Base-by-base conservation (phyloP, 1,140 invertebrate species). In the Drosophila santomea region DNA sequence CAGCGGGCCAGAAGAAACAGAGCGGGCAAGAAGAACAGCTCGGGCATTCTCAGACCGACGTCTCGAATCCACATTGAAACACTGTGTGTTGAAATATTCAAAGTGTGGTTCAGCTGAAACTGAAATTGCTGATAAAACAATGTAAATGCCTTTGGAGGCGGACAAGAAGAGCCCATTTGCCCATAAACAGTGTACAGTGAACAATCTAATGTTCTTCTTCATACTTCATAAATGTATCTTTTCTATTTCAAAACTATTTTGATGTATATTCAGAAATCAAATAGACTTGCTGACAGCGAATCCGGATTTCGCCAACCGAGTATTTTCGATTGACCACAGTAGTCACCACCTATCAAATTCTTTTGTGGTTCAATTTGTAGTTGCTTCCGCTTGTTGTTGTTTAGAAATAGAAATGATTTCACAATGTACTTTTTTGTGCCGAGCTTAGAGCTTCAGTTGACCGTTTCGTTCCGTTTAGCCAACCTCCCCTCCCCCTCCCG, bases 351-450 rank as follows among this genome's bases (percentile, higher is more conserved):
- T 74, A 73, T 79, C 57, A 78, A 50, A 68, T 74, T 73, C 75
- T 54, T 69, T 36, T 48, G 43, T 50, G 36, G 50, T 44, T 3
- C 38, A 36, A 25, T 44, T 44, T 63, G 58, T 72, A 60, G 71
- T 76, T 76, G 72, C 56, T 80, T 81, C 78, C 69, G 80, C 71
- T 80, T 85, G 63, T 85, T 78, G 71, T 80, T 81, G 78, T 63
- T 77, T 81, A 77, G 82, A 86, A 86, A 86, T 86, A 86, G 78
- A 86, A 86, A 86, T 86, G 83, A 86, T 86, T 86, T 86, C 82
- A 86, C 83, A 88, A 82, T 78, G 64, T 58, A 74, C 61, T 84
- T 78, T 78, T 78, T 79, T 78, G 64, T 57, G 66, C 59, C 78
- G 57, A 48, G 62, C 57, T 68, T 52, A 25, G 57, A 60, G 55